phyloP scores from a whole-genome alignment of 1,140 invertebrate species.

The Eufriesea mexicana region DNA sequence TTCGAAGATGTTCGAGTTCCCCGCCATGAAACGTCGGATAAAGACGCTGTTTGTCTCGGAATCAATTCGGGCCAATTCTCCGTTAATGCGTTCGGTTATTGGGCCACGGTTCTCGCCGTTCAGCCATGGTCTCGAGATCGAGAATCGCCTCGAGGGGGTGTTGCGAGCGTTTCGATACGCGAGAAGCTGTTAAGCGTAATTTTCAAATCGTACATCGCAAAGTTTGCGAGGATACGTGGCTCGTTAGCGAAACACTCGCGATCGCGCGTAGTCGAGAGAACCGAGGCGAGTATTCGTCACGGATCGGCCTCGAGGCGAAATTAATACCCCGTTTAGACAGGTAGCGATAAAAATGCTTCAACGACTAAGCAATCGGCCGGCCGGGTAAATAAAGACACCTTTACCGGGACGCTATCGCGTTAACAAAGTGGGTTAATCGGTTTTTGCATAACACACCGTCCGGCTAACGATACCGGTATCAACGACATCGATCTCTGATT shows the following conservation, averaged over 20 bases:
- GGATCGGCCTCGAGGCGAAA: background rate
- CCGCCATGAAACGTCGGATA: too few relatives aligned
- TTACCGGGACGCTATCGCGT: conserved; percentile 18
- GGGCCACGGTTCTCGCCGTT: background rate
- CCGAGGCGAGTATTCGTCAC: too few relatives aligned
- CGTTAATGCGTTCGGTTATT: background rate
- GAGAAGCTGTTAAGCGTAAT: background rate
- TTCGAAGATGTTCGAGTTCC: background rate
- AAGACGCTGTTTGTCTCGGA: background rate
- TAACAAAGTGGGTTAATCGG: conserved; percentile 63
- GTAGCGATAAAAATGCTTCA: background rate
- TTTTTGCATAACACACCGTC: conserved; percentile 57
- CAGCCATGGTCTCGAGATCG: background rate
- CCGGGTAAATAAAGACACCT: conserved; percentile 29
- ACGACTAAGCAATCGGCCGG: background rate
- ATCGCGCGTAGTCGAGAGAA: too few relatives aligned
- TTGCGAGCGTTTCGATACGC: background rate
- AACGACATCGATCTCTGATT: conserved; percentile 56
- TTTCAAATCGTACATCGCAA: too few relatives aligned
- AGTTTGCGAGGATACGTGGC: too few relatives aligned
- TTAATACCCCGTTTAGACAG: background rate
- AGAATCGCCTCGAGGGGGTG: background rate
- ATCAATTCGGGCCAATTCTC: background rate
- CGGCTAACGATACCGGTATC: conserved; percentile 49
- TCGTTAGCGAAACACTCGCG: background rate